These are phyloP conservation scores for Ophthalmolycus amberensis DNA, from an alignment of 2,113 vertebrate genomes.

Conservation along the genomic window DNA sequence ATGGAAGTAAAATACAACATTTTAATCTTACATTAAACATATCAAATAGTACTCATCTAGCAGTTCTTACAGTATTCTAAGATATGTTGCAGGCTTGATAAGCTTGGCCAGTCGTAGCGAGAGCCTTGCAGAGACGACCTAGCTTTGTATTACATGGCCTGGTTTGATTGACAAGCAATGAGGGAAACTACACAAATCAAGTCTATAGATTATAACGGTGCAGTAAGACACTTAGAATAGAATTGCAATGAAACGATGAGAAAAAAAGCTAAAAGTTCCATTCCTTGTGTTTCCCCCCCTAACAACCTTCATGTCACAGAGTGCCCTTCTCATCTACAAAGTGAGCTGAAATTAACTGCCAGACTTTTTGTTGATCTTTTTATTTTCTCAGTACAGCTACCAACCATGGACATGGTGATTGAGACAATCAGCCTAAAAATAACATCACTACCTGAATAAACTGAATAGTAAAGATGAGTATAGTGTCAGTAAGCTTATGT, in stretches of 20 bases:
- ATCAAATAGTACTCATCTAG: slow-evolving; percentile 84
- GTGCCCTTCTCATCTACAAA: slow-evolving; percentile 57
- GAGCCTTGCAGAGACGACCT: slow-evolving; percentile 50
- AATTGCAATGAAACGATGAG: slow-evolving; percentile 76
- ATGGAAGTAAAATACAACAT: slow-evolving; percentile 83
- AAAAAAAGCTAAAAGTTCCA: slow-evolving; percentile 63
- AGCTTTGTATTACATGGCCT: slow-evolving; percentile 73
- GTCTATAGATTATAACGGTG: slow-evolving; percentile 74
- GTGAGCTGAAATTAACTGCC: slow-evolving; percentile 68
- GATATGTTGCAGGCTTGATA: slow-evolving; percentile 80
- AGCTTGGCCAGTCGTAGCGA: slow-evolving; percentile 53
- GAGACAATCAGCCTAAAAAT: slow-evolving; percentile 73
- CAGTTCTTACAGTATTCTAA: slow-evolving; percentile 81
- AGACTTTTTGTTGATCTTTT: slow-evolving; percentile 59
- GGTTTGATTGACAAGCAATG: slow-evolving; percentile 78
- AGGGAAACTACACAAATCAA: slow-evolving; percentile 79
- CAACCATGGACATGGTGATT: slow-evolving; percentile 57
- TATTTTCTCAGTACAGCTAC: slow-evolving; percentile 68
- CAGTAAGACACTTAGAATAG: slow-evolving; percentile 77
- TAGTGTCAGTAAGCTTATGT: too few relatives aligned
- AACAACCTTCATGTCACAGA: slow-evolving; percentile 55
- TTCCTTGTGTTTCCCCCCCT: slow-evolving; percentile 41
- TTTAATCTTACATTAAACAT: slow-evolving; percentile 87
- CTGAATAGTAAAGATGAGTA: slow-evolving; percentile 10
- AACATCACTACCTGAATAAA: slow-evolving; percentile 81